These are phyloP conservation scores for Desmophyllum pertusum DNA, from an alignment of 92 coral and sea anemone species.

Conservation along the genomic window DNA sequence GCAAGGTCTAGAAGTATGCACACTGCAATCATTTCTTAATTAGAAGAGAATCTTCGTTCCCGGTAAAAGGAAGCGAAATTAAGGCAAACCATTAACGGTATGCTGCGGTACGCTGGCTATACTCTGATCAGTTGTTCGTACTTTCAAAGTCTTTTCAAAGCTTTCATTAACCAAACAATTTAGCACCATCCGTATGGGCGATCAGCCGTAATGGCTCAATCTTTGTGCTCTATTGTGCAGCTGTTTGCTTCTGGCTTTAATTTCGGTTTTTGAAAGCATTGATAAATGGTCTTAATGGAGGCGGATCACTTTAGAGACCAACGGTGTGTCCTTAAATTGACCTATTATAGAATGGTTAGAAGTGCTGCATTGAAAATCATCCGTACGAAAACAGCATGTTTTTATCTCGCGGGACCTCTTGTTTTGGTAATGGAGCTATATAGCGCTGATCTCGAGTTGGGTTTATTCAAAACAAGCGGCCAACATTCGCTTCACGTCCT, in stretches of 20 bases:
- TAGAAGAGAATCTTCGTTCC: neutral
- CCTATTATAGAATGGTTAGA: neutral
- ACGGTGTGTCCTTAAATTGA: neutral
- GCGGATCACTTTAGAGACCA: neutral
- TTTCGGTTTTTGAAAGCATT: neutral
- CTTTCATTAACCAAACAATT: constrained; percentile 5
- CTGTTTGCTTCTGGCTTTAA: neutral
- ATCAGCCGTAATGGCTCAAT: neutral
- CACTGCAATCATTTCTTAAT: neutral
- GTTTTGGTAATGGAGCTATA: neutral
- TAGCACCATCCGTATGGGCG: neutral
- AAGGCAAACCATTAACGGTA: neutral
- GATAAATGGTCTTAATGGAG: constrained; percentile 9
- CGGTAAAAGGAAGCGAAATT: neutral
- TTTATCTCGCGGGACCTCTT: neutral
- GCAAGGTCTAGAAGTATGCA: neutral
- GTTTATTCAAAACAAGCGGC: neutral
- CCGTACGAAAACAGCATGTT: neutral
- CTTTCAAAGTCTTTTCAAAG: constrained; percentile 1
- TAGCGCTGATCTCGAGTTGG: neutral
- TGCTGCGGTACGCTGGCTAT: neutral
- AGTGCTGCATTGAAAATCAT: constrained; percentile 2
- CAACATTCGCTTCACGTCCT: neutral
- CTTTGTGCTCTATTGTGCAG: neutral
- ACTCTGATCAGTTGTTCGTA: neutral